Percentiles rank a stretch among this genome's conserved stretches.
phyloP scores from a whole-genome alignment of 2,888 invertebrate genomes.

The Caenorhabditis doughertyi region DNA sequence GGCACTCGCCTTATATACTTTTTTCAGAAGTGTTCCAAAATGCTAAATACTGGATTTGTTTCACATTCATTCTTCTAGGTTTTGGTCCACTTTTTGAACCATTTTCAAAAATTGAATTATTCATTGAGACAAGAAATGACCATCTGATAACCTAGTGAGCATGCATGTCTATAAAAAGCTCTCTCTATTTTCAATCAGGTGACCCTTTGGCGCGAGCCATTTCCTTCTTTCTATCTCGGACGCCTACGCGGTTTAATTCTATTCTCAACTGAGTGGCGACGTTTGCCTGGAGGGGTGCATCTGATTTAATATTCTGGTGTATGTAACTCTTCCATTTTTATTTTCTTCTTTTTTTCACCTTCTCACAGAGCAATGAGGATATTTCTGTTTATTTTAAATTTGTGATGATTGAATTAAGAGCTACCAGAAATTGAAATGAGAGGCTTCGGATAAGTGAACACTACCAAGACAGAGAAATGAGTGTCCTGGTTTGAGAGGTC shows the following conservation, averaged over 20 bases:
- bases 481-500: slow-evolving; percentile 2
- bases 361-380: slow-evolving; percentile 3
- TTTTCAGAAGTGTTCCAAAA: slow-evolving; percentile 7
- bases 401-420: too few relatives aligned
- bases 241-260: slow-evolving; percentile 48
- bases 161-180: slow-evolving; percentile 12
- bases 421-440: not conserved
- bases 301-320: slow-evolving; percentile 56
- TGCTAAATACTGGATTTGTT: not conserved
- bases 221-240: slow-evolving; percentile 16
- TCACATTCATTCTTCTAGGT: not conserved
- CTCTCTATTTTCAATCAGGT: slow-evolving; percentile 50
- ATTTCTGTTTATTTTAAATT: too few relatives aligned
- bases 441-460: slow-evolving; percentile 8
- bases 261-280: slow-evolving; percentile 43
- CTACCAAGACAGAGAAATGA: not conserved
- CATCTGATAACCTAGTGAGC: slow-evolving; percentile 35
- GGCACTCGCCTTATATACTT: not conserved
- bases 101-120: not conserved
- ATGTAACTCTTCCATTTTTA: slow-evolving; percentile 37
- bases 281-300: slow-evolving; percentile 38
- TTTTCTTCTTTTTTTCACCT: not conserved
- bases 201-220: slow-evolving; percentile 44
- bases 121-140: not conserved
- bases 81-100: not conserved